Base-by-base conservation (phyloP, 2,797 vertebrate genomes). In the Poecilia wingei region DNA sequence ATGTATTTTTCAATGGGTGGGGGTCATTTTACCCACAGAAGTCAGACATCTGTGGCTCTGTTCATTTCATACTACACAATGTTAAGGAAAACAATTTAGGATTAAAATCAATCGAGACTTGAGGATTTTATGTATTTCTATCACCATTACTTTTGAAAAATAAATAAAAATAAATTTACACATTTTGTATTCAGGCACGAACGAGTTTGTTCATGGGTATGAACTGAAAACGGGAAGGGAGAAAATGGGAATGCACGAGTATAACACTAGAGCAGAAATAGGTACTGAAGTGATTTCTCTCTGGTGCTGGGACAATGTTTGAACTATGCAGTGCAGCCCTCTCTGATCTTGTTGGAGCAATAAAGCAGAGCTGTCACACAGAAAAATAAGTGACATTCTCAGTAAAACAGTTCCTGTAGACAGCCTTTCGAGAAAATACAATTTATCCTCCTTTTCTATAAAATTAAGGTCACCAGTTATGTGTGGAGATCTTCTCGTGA, bases 401-500 rank as follows among this genome's bases (percentile, higher is more conserved):
- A 70, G 18, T 31, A 71, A 31, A 41, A 61, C 36, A 28, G 31
- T 36, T 55, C 22, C 28, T 18, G 76, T 59, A 55, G 31, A 13
- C 39, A 5, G 6, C 41, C 39, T n/a, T 46, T 31, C 16, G 20
- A 49, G 13, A 20, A 53, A 68, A 14, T 79, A 16, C 12, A 43
- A 43, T 45, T 43, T 20, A 69, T 69, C 41, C 2, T 53, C 12
- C 13, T n/a, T 69, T 43, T 68, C 5, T n/a, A 69, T 25, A 43
- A 69, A n/a, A n/a, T 25, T 41, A 14, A 28, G 68, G 68, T 45
- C 68, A 70, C 39, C 41, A 45, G 12, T 70, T 73, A 69, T 76
- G 33, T 57, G 47, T 25, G 1, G 43, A 77, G 18, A 51, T 28
- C 3, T 41, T 71, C 82, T 82, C 20, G 18, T 87, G 82, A 87